Conservation (phyloP, 1,140 invertebrate genomes). For the Orius insidiosus region DNA sequence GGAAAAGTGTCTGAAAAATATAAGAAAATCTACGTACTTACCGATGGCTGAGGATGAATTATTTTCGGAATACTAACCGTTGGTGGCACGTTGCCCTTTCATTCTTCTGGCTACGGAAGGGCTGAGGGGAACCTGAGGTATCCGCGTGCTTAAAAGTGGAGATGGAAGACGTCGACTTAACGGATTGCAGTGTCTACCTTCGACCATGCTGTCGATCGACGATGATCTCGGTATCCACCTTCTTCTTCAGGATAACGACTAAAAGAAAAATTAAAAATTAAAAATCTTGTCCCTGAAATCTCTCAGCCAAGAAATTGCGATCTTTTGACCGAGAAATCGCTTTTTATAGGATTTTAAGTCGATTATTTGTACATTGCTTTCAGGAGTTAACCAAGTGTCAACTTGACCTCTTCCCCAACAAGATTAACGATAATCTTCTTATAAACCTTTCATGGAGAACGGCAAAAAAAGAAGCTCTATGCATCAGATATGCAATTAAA, state of each 20-base stretch:
- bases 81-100: conserved; percentile 49
- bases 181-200: conserved; percentile 33
- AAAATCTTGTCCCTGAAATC: too few species aligned
- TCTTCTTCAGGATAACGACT: conserved; percentile 16
- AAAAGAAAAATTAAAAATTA: not conserved
- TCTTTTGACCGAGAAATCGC: too few species aligned
- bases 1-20: too few species aligned
- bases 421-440: too few species aligned
- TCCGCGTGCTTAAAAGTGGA: conserved; percentile 22
- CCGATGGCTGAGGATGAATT: not conserved
- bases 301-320: too few species aligned
- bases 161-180: conserved; percentile 23
- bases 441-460: too few species aligned
- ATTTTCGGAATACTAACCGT: conserved; percentile 37
- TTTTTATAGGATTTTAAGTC: too few species aligned
- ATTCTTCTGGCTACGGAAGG: conserved; percentile 50
- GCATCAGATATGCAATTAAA: too few species aligned
- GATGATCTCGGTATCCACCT: conserved; percentile 49
- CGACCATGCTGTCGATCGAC: conserved; percentile 58
- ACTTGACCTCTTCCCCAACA: too few species aligned
- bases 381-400: too few species aligned
- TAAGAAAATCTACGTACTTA: not conserved
- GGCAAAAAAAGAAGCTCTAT: too few species aligned
- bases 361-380: too few species aligned
- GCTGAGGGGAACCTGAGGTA: conserved; percentile 40